These are phyloP conservation scores for Trachelus iudaicus DNA, from an alignment of 2,888 invertebrate genomes.

Conservation along the genomic window DNA sequence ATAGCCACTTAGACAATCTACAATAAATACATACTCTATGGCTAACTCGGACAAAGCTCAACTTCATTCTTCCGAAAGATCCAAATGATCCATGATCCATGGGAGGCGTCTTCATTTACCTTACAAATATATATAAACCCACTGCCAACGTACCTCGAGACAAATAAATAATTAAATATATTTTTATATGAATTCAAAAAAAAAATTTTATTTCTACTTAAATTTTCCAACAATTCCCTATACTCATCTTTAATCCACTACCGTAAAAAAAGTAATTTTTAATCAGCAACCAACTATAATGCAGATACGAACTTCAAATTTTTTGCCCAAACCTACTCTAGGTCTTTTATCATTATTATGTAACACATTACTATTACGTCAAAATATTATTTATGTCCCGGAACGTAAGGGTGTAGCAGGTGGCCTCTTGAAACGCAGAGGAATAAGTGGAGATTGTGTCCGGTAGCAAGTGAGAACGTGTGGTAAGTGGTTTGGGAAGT, in stretches of 20 bases:
- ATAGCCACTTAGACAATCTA: constrained; percentile 45
- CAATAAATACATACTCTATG: constrained; percentile 16
- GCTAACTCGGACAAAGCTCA: not conserved
- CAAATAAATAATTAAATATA: not conserved
- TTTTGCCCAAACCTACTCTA: not conserved
- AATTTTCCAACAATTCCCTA: not conserved
- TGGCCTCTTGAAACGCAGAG: not conserved
- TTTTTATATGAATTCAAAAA: not conserved
- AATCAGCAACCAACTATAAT: too few relatives aligned
- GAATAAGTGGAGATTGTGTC: constrained; percentile 1
- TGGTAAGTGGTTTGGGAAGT: not conserved
- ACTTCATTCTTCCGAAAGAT: not conserved
- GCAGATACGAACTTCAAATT: not conserved
- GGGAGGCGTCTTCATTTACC: not conserved
- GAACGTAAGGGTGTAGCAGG: not conserved
- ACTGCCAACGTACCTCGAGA: not conserved
- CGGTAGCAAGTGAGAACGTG: constrained; percentile 6
- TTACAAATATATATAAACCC: not conserved
- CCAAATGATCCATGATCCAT: not conserved
- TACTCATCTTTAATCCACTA: not conserved
- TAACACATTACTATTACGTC: not conserved
- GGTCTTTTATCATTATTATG: not conserved
- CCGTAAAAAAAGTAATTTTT: not conserved
- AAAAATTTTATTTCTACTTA: not conserved
- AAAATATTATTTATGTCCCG: not conserved